phyloP scores from a whole-genome alignment of 2,888 invertebrate genomes.

The Chelonus formosanus region DNA sequence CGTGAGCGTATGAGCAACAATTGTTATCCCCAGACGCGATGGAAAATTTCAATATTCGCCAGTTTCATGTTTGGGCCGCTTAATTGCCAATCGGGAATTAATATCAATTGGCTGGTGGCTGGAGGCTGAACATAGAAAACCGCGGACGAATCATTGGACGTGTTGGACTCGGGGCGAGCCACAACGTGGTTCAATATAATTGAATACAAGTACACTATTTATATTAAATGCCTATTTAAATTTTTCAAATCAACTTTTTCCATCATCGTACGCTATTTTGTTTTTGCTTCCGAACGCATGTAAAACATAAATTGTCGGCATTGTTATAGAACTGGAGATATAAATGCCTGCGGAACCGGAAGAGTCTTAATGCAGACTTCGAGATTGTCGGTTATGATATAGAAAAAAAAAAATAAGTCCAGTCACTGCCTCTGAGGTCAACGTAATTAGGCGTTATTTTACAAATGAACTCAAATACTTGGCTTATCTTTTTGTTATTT shows the following conservation, averaged over 20 bases:
- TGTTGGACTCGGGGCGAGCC: conserved; percentile 7
- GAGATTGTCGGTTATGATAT: conserved; percentile 31
- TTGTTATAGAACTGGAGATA: background rate
- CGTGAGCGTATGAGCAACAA: background rate
- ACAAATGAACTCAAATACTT: conserved; percentile 18
- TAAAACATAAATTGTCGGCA: too few species aligned
- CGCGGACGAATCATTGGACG: conserved; percentile 24
- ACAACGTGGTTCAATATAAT: background rate
- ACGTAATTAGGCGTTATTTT: conserved; percentile 25
- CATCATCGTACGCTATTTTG: background rate
- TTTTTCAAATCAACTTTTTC: too few species aligned
- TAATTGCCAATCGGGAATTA: conserved; percentile 41
- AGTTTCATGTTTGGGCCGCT: conserved; percentile 24
- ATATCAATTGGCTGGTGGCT: conserved; percentile 36
- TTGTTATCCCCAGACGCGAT: background rate
- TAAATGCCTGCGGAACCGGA: conserved; percentile 22
- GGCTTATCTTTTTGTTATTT: background rate
- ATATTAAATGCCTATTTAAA: background rate
- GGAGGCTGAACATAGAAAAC: conserved; percentile 22
- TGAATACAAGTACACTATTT: background rate
- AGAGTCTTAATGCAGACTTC: conserved; percentile 21
- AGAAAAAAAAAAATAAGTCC: conserved; percentile 17
- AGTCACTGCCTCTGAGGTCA: conserved; percentile 19
- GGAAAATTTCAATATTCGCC: conserved; percentile 21
- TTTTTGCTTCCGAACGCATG: conserved; percentile 9